Evolutionary conservation across 2,797 vertebrate genomes (phyloP), one percentile per base, ranked within the genome.

Genomic region (Meriones psammophilus): DNA sequence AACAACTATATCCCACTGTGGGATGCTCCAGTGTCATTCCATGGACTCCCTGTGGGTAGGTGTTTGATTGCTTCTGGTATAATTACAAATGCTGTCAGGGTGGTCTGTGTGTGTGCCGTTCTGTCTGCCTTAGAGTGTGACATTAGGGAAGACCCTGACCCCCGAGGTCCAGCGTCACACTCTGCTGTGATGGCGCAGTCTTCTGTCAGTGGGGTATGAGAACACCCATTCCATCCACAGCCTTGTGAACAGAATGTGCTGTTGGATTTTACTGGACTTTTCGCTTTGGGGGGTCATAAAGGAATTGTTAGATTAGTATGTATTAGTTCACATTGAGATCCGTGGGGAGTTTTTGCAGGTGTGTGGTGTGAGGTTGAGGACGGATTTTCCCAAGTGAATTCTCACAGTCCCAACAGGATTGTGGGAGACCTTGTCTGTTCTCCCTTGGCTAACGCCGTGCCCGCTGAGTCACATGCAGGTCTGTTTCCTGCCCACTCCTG

Each of bases 241-340:
- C 68, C 79, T 89, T n/a, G 22, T 14, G 26, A 24, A 28, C 15
- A 86, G 13, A 64, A n/a, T 68, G 26, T 68, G 1, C n/a, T 76
- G 50, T 77, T 24, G 74, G 30, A 28, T 6, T 74, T 50, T 8
- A 20, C 18, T 20, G 39, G 30, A 58, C 69, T 66, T 68, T 42
- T 39, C 7, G 20, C 24, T 90, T 68, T 87, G 33, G 46, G 18
- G 64, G n/a, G n/a, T 87, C 81, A 36, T 93, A 71, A 92, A 87
- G 85, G 33, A 94, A 64, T 76, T 96, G 36, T 93, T 77, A 77
- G 68, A 74, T 68, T 87, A 62, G 54, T 85, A 71, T 12, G 20
- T 46, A 50, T 76, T 69, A 4, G 2, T 78, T 20, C 42, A 26
- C 0, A 3, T 77, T 89, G 74, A 54, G 60, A 66, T 68, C 26